A percentile compares a stretch with the other conserved stretches of the same genome.
phyloP scores from a whole-genome alignment of 1,140 invertebrate species.

The Macrobrachium rosenbergii region DNA sequence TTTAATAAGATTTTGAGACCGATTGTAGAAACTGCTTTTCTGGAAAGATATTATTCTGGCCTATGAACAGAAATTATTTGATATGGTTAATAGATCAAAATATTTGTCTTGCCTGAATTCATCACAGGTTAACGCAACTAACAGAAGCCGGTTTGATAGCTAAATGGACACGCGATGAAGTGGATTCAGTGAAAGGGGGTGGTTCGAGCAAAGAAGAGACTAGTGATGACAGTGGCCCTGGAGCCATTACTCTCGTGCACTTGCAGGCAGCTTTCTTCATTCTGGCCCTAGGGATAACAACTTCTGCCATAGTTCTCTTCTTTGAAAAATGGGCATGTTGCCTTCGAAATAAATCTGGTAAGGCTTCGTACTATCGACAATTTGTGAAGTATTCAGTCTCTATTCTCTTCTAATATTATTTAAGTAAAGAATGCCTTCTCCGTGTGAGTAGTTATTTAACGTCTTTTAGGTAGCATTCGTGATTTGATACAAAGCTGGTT shows the following conservation, averaged over 20 bases:
- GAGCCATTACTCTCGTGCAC: slow-evolving; percentile 1
- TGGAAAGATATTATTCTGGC: background rate
- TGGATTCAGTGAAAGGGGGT: background rate
- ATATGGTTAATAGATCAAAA: background rate
- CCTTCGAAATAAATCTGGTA: no score
- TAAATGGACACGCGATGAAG: slow-evolving; percentile 2
- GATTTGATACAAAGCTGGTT: no score
- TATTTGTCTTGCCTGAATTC: no score
- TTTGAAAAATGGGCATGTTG: no score
- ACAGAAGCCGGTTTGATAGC: background rate
- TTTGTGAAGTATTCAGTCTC: no score
- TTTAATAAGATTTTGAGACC: background rate
- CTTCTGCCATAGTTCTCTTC: no score
- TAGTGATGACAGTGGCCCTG: background rate
- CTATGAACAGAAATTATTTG: background rate
- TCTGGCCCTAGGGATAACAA: background rate
- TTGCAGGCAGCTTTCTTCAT: slow-evolving; percentile 6
- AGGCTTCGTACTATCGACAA: no score
- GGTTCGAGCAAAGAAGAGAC: background rate
- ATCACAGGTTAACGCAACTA: background rate
- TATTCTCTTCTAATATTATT: no score
- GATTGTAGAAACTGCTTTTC: background rate
- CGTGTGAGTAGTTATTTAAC: no score
- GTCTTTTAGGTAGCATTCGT: no score
- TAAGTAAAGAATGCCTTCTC: no score